phyloP scores from a whole-genome alignment of 2,888 invertebrate species.

The Theristus sp. region DNA sequence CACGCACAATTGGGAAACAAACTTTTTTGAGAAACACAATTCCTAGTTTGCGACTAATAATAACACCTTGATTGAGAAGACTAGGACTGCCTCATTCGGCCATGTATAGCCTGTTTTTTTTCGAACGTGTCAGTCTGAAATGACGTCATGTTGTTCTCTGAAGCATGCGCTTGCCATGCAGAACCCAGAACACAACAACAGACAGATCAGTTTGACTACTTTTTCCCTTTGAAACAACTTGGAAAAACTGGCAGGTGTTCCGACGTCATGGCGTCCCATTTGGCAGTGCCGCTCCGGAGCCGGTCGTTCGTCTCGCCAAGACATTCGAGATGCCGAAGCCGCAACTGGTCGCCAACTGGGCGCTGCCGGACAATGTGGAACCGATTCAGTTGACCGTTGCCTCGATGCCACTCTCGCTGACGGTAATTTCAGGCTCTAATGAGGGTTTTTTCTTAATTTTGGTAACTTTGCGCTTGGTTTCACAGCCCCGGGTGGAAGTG shows the following conservation, averaged over 20 bases:
- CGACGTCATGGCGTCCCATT: constrained; percentile 42
- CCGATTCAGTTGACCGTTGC: neutral
- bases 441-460: neutral
- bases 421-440: neutral
- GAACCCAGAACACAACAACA: too few species aligned
- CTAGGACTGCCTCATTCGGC: too few species aligned
- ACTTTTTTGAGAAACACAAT: too few species aligned
- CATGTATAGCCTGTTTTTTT: too few species aligned
- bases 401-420: neutral
- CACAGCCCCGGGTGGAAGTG: neutral
- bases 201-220: too few species aligned
- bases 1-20: too few species aligned
- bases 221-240: too few species aligned
- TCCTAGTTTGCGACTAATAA: too few species aligned
- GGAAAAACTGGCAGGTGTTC: neutral
- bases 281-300: constrained; percentile 36
- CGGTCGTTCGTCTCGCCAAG: constrained; percentile 2
- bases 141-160: too few species aligned
- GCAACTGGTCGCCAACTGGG: constrained; percentile 19
- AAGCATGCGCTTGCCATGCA: too few species aligned
- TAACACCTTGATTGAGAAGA: too few species aligned
- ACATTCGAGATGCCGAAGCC: constrained; percentile 23
- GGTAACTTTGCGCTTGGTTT: neutral
- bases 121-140: too few species aligned
- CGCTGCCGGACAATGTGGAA: constrained; percentile 1